Evolutionary conservation across 2,797 vertebrate species (phyloP), one percentile per base, ranked within the genome.

Genomic region (Brachyalestes nurse): DNA sequence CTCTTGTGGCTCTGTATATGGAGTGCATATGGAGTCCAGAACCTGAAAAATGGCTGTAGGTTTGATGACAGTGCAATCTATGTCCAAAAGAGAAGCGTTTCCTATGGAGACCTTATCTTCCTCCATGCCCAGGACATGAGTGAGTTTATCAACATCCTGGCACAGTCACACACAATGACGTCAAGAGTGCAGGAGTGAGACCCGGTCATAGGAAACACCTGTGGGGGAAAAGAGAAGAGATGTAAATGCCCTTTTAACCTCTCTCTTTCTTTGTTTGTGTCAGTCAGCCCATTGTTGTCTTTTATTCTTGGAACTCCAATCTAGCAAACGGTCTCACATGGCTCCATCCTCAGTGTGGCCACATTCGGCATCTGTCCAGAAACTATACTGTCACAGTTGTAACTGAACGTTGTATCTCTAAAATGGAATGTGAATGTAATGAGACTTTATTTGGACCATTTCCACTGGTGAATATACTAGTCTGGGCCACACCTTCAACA

Each of bases 191-290:
- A 57, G 57, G 85, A 83, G 87, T 82, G 86, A 90, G 84, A 76
- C 49, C 34, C 51, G 67, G 75, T 40, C 45, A 45, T 79, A 92
- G 93, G 94, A 95, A 95, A 88, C 93, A 94, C 87, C 92, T 92
- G 93, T 83, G 88, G 88, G 90, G 89, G 89, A 58, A 60, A 58
- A 80, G 47, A 49, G 40, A 14, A 77, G 83, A 86, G 89, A 88
- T 84, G 82, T 86, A 86, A 64, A 34, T 69, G 58, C 76, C 61
- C 74, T 72, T 9, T 25, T 45, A 55, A 51, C 55, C 82, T 79
- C 72, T 81, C 75, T 81, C 78, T 62, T 12, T 82, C 80, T 81
- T 42, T 80, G 86, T 83, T 71, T 80, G 40, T 28, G 64, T 40
- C 85, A 82, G 21, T 70, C 17, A 66, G 70, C 28, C 75, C 2